A percentile compares a stretch with the other conserved stretches of the same genome.
These are phyloP conservation scores for Pseudococcus jackbeardsleyi DNA, from an alignment of 2,888 invertebrate genomes.

Conservation along the genomic window DNA sequence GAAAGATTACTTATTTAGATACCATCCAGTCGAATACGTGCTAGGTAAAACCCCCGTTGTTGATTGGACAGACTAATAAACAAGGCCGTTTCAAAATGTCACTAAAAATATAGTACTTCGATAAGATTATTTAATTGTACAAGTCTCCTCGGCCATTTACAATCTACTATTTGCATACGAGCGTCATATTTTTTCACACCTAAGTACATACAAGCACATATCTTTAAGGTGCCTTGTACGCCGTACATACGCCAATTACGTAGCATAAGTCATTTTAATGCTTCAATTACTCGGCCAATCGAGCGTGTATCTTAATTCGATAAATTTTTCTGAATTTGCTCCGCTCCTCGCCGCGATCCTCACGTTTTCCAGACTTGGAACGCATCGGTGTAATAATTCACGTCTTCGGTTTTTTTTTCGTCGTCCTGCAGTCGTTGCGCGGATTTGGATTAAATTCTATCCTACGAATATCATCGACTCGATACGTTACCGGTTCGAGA, in stretches of 20 bases:
- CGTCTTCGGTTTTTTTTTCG: not conserved
- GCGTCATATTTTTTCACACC: slow-evolving; percentile 47
- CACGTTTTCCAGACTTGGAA: not conserved
- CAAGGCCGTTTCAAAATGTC: slow-evolving; percentile 28
- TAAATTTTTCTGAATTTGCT: slow-evolving; percentile 18
- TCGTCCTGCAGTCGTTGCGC: not conserved
- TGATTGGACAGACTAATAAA: not conserved
- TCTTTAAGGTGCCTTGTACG: not conserved
- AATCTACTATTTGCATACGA: slow-evolving; percentile 12
- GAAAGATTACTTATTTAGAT: not conserved
- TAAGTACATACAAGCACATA: not conserved
- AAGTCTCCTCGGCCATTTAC: slow-evolving; percentile 4
- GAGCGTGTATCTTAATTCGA: slow-evolving; percentile 54
- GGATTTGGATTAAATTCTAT: slow-evolving; percentile 36
- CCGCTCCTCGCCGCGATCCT: not conserved
- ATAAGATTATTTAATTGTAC: slow-evolving; percentile 44
- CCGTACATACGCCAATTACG: slow-evolving; percentile 31
- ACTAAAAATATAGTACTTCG: slow-evolving; percentile 30
- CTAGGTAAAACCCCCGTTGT: not conserved
- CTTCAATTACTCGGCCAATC: slow-evolving; percentile 55
- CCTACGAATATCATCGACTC: slow-evolving; percentile 7
- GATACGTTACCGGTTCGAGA: slow-evolving; percentile 28
- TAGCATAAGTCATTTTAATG: slow-evolving; percentile 53
- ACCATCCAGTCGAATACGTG: not conserved
- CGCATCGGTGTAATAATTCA: slow-evolving; percentile 5